Percentiles rank a stretch among this genome's conserved stretches.
Evolutionary conservation across 2,113 vertebrate species (phyloP).

Genomic region (Hippocampus barbouri): DNA sequence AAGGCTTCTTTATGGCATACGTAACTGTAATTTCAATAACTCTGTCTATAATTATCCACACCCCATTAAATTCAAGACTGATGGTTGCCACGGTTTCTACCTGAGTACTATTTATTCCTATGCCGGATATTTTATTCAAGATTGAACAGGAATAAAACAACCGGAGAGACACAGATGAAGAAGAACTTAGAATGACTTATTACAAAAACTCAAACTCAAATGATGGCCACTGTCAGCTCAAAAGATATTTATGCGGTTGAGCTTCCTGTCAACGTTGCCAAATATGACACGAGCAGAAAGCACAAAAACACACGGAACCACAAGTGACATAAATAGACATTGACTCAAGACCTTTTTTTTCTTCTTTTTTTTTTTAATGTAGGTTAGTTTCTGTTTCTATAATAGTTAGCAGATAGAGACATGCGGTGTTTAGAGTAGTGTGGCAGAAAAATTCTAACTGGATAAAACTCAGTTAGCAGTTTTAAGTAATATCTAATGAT

Average conservation of each 20-base stretch:
- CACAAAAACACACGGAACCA: not conserved
- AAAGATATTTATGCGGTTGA: not conserved
- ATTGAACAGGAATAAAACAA: conserved; percentile 7
- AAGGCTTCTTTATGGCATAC: conserved; percentile 35
- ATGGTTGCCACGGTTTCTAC: conserved; percentile 8
- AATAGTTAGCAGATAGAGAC: not conserved
- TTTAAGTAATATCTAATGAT: not conserved
- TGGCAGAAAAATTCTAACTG: not conserved
- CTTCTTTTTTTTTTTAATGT: not conserved
- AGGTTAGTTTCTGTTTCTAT: not conserved
- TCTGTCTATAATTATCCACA: not conserved
- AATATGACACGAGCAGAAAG: not conserved
- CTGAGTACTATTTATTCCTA: not conserved
- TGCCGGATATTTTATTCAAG: not conserved
- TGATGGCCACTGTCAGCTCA: not conserved
- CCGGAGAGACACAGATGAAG: not conserved
- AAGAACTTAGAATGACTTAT: not conserved
- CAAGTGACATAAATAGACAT: not conserved
- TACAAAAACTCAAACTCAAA: not conserved
- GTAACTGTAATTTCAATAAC: conserved; percentile 1
- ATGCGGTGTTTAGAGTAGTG: not conserved
- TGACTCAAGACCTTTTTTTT: not conserved
- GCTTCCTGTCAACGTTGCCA: not conserved
- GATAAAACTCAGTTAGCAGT: not conserved
- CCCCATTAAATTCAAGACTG: conserved; percentile 11